A percentile compares a stretch with the other conserved stretches of the same genome.
Evolutionary conservation across 2,113 vertebrate genomes (phyloP).

Genomic region (Carassius carassius): DNA sequence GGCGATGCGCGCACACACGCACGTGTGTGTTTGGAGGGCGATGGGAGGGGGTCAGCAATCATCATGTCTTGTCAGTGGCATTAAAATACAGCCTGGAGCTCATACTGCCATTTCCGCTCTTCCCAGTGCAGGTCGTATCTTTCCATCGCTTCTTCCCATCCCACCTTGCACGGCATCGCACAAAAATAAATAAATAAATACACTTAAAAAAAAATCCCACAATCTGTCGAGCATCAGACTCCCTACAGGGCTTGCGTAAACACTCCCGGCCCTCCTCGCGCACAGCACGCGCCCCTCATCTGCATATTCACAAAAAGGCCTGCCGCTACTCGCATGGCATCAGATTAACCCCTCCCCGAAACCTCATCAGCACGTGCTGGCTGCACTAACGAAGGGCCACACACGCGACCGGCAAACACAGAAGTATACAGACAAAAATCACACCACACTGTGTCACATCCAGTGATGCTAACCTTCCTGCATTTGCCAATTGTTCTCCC

Average conservation of each 20-base stretch:
- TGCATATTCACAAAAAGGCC: conserved; percentile 81
- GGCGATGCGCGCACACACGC: conserved; percentile 52
- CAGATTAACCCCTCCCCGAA: conserved; percentile 69
- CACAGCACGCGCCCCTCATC: conserved; percentile 68
- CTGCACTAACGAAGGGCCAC: conserved; percentile 62
- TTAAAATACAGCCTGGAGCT: conserved; percentile 79
- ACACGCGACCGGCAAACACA: conserved; percentile 35
- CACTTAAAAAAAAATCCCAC: conserved; percentile 69
- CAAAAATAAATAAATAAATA: conserved; percentile 3
- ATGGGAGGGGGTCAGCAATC: conserved; percentile 79
- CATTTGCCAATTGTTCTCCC: conserved; percentile 66
- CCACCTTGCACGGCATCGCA: conserved; percentile 80
- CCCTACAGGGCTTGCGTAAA: conserved; percentile 80
- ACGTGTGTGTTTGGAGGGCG: conserved; percentile 75
- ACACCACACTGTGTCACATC: conserved; percentile 13
- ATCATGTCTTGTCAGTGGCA: conserved; percentile 86
- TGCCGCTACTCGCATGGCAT: conserved; percentile 65
- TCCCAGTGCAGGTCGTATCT: background rate
- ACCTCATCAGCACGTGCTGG: conserved; percentile 73
- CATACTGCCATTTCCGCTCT: conserved; percentile 51
- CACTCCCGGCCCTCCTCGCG: conserved; percentile 81
- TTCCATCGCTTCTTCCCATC: conserved; percentile 34
- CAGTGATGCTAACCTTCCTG: conserved; percentile 55
- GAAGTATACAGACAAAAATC: conserved; percentile 63
- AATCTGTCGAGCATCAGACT: conserved; percentile 76